Evolutionary conservation across 53 echinoderm and acorn worm species (phyloP).

Genomic region (Pentamera pediparva): DNA sequence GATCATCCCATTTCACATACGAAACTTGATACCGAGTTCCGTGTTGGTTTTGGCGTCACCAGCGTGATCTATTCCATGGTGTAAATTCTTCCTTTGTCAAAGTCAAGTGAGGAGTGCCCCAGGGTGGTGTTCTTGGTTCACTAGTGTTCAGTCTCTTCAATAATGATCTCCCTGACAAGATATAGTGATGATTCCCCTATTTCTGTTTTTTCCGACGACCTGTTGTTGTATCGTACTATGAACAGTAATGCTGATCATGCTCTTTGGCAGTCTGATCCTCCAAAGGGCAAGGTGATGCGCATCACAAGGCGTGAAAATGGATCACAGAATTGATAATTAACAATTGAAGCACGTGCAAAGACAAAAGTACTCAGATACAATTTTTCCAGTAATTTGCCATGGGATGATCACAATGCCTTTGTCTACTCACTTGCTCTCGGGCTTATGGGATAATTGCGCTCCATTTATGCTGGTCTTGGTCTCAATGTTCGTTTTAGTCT

Average conservation of each 20-base stretch:
- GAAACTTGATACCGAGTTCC: constrained; percentile 24
- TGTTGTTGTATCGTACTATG: constrained; percentile 16
- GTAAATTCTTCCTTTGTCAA: not conserved
- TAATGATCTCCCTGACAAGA: constrained; percentile 27
- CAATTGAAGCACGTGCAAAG: not conserved
- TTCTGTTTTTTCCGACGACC: constrained; percentile 30
- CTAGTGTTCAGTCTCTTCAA: constrained; percentile 18
- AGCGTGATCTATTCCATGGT: constrained; percentile 21
- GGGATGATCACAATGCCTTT: not conserved
- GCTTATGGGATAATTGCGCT: not conserved
- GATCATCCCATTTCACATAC: constrained; percentile 17
- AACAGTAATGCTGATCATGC: not conserved
- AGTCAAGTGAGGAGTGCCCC: constrained; percentile 33
- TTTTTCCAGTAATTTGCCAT: not conserved
- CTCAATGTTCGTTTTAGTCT: not conserved
- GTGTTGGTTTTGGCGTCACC: constrained; percentile 10
- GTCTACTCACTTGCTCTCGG: not conserved
- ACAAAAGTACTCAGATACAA: not conserved
- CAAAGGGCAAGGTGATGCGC: not conserved
- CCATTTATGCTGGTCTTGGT: not conserved
- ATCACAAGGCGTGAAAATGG: not conserved
- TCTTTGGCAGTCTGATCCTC: too few species aligned
- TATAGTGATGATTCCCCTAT: not conserved
- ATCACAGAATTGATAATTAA: not conserved
- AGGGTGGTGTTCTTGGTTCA: constrained; percentile 29